Evolutionary conservation across 2,113 vertebrate species (phyloP).

Genomic region (Triplophysa siluroides): DNA sequence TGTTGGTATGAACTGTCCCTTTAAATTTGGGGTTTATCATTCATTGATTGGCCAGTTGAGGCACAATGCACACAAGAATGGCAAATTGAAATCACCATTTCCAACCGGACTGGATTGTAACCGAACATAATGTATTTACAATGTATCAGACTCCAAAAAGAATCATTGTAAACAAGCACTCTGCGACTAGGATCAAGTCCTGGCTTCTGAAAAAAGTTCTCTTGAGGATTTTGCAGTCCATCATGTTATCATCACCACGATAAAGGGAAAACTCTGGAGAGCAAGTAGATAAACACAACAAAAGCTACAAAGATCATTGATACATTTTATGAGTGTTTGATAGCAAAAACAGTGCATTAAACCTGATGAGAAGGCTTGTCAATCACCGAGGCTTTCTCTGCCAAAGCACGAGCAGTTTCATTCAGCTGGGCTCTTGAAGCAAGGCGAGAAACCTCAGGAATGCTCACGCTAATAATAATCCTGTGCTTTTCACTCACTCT

Average conservation of each 20-base stretch:
- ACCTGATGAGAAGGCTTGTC: not conserved
- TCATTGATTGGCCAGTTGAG: too few relatives aligned
- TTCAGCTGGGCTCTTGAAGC: conserved; percentile 19
- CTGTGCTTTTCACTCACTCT: not conserved
- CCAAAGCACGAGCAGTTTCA: not conserved
- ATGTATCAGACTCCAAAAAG: too few relatives aligned
- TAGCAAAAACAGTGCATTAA: not conserved
- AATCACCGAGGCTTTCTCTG: not conserved
- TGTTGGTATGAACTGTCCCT: too few relatives aligned
- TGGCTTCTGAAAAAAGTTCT: too few relatives aligned
- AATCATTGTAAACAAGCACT: not conserved
- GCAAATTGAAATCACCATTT: too few relatives aligned
- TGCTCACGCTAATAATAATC: conserved; percentile 2
- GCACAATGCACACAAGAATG: too few relatives aligned
- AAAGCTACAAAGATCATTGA: not conserved
- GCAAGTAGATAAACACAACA: not conserved
- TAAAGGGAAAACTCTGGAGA: not conserved
- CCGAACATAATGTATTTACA: too few relatives aligned
- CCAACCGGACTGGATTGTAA: too few relatives aligned
- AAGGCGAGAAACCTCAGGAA: conserved; percentile 51
- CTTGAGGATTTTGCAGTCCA: not conserved
- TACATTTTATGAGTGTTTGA: not conserved
- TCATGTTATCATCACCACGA: conserved; percentile 2
- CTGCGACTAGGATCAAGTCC: too few relatives aligned
- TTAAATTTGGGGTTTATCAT: too few relatives aligned